Percentiles rank a stretch among this genome's conserved stretches.
These are phyloP conservation scores for Semicossyphus pulcher DNA, from an alignment of 2,113 vertebrate species.

Conservation along the genomic window DNA sequence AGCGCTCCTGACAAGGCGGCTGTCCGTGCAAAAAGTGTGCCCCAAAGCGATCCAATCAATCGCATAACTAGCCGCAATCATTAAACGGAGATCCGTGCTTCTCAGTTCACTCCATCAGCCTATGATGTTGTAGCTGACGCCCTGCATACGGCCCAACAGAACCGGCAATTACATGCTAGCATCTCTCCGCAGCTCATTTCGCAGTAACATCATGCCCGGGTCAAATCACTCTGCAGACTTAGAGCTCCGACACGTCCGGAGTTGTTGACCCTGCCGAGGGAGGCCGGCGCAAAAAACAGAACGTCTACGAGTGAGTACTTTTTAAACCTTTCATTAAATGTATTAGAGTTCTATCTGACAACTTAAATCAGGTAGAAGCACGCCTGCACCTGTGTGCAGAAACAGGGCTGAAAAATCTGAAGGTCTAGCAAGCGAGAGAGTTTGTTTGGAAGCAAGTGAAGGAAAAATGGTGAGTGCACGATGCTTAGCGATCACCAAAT, in stretches of 20 bases:
- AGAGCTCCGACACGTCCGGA: constrained; percentile 4
- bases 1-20: constrained; percentile 64
- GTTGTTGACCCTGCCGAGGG: background rate
- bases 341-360: too few relatives aligned
- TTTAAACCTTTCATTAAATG: too few relatives aligned
- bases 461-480: too few relatives aligned
- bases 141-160: constrained; percentile 41
- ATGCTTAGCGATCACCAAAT: too few relatives aligned
- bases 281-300: background rate
- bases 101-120: constrained; percentile 25
- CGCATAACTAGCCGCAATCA: constrained; percentile 62
- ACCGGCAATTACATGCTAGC: constrained; percentile 37
- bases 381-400: too few relatives aligned
- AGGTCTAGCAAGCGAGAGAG: too few relatives aligned
- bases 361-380: too few relatives aligned
- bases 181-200: constrained; percentile 43
- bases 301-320: background rate
- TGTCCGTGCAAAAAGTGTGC: constrained; percentile 63
- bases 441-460: too few relatives aligned
- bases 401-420: too few relatives aligned
- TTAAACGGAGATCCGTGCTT: constrained; percentile 61
- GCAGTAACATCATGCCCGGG: constrained; percentile 25
- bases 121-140: constrained; percentile 43
- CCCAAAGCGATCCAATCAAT: constrained; percentile 76
- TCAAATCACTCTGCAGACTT: constrained; percentile 32